Evolutionary conservation across 2,113 vertebrate genomes (phyloP).

Genomic region (Cyanistes caeruleus): DNA sequence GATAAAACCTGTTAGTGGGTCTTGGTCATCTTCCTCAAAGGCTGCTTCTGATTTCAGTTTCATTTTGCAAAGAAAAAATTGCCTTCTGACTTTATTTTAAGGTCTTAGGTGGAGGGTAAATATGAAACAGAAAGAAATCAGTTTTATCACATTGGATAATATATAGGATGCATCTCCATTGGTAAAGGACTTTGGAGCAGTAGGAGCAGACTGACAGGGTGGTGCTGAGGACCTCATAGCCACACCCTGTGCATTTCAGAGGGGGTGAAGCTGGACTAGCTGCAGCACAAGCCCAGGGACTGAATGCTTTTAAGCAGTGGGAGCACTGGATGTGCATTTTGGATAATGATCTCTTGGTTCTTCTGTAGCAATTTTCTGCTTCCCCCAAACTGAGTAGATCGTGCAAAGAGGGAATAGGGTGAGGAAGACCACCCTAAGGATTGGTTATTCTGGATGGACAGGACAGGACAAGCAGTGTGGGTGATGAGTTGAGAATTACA

Average conservation of each 20-base stretch:
- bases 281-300: background rate
- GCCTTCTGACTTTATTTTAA: background rate
- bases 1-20: background rate
- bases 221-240: background rate
- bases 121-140: background rate
- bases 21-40: background rate
- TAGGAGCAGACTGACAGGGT: background rate
- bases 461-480: background rate
- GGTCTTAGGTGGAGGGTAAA: background rate
- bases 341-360: background rate
- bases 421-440: background rate
- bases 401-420: background rate
- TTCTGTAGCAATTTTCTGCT: background rate
- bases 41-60: background rate
- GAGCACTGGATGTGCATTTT: background rate
- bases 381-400: background rate
- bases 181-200: background rate
- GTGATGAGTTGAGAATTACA: background rate
- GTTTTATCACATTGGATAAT: background rate
- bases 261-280: background rate
- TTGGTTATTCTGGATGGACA: background rate
- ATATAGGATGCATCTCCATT: background rate
- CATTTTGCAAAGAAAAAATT: background rate
- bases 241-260: background rate
- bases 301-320: background rate